These are phyloP conservation scores for rabbit (Oryctolagus cuniculus) DNA, from an alignment of 2,113 vertebrate species.

Conservation along the genomic window mOryCun1.1 NC_091444.1:13431001-13431500, in stretches of 20 bases:
- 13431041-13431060: too few relatives aligned
- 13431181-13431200: slow-evolving; percentile 17
- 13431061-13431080: too few relatives aligned
- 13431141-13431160: slow-evolving; percentile 39
- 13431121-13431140: background rate
- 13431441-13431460: background rate
- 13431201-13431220: slow-evolving; percentile 41
- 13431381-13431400: slow-evolving; percentile 27
- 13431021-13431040: too few relatives aligned
- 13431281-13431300: background rate
- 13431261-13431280: background rate
- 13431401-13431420: background rate
- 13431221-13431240: slow-evolving; percentile 34
- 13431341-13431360: background rate
- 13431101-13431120: too few relatives aligned
- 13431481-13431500: background rate
- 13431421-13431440: background rate
- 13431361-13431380: background rate
- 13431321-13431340: slow-evolving; percentile 44
- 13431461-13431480: background rate
- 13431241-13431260: background rate
- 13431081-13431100: too few relatives aligned
- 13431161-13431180: background rate
- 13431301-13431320: background rate
- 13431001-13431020: too few relatives aligned